Evolutionary conservation across 2,113 vertebrate genomes (phyloP).

Genomic region (Forbesichthys agassizii): DNA sequence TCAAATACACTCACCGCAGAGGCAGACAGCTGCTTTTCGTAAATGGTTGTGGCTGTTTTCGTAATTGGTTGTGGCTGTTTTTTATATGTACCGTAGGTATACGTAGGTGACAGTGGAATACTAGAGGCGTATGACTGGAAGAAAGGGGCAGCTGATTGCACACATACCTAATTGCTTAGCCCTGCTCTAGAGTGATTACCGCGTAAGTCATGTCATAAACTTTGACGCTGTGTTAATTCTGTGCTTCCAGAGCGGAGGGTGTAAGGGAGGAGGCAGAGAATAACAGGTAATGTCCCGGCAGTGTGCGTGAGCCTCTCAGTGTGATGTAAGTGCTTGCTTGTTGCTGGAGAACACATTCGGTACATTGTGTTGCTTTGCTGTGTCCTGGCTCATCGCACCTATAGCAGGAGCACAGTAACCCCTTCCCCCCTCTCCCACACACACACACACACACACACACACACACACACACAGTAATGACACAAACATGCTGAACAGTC

Average conservation of each 20-base stretch:
- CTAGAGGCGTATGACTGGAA: too few relatives aligned
- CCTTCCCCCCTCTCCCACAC: too few relatives aligned
- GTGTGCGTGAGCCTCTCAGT: conserved; percentile 29
- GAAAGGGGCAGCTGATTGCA: conserved; percentile 23
- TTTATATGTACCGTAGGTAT: too few relatives aligned
- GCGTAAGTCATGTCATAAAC: conserved; percentile 18
- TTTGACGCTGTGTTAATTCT: conserved; percentile 57
- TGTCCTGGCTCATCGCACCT: conserved; percentile 19
- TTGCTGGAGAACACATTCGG: conserved; percentile 11
- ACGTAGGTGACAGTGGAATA: too few relatives aligned
- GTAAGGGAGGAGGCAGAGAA: conserved; percentile 54
- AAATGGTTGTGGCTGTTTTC: too few relatives aligned
- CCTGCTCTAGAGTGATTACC: conserved; percentile 15
- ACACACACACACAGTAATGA: conserved; percentile 27
- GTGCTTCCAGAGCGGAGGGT: conserved; percentile 66
- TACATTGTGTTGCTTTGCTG: background rate
- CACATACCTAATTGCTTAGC: conserved; percentile 15
- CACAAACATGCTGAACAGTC: conserved; percentile 28
- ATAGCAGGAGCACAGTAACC: conserved; percentile 11
- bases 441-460: too few relatives aligned
- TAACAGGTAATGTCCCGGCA: conserved; percentile 62
- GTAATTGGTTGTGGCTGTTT: too few relatives aligned
- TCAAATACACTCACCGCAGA: background rate
- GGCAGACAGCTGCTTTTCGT: background rate
- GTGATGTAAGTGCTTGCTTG: conserved; percentile 37